Conservation (phyloP, 2,888 invertebrate species). For the Frankliniella fusca region DNA sequence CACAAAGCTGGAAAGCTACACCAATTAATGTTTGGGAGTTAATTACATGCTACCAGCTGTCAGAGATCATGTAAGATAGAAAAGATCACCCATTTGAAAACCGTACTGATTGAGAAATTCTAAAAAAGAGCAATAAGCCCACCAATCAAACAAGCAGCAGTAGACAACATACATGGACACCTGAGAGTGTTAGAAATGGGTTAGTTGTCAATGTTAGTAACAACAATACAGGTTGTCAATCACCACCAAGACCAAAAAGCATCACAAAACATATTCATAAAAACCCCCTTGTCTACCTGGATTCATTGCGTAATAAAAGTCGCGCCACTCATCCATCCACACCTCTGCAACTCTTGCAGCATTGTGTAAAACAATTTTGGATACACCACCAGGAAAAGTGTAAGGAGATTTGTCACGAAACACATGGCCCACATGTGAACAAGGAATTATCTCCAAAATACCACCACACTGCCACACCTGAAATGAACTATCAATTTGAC, state of each 20-base stretch:
- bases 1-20: too few relatives aligned
- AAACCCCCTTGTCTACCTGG: slow-evolving; percentile 69
- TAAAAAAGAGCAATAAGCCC: background rate
- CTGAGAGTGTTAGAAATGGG: background rate
- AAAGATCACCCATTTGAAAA: background rate
- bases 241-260: slow-evolving; percentile 29
- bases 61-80: background rate
- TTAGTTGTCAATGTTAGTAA: slow-evolving; percentile 1
- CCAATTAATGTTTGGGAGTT: too few relatives aligned
- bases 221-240: background rate
- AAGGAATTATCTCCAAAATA: slow-evolving; percentile 89
- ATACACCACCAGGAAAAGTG: slow-evolving; percentile 97
- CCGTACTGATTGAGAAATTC: background rate
- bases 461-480: slow-evolving; percentile 98
- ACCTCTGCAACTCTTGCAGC: slow-evolving; percentile 97
- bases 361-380: slow-evolving; percentile 95
- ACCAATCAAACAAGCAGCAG: slow-evolving; percentile 28
- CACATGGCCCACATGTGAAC: slow-evolving; percentile 95
- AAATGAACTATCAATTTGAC: slow-evolving; percentile 18
- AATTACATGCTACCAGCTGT: too few relatives aligned
- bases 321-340: slow-evolving; percentile 99
- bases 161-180: slow-evolving; percentile 4
- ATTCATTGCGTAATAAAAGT: slow-evolving; percentile 98
- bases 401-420: slow-evolving; percentile 98
- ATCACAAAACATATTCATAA: background rate